Evolutionary conservation across 2,797 vertebrate genomes (phyloP).

Genomic region (Rhabdomys pumilio): DNA sequence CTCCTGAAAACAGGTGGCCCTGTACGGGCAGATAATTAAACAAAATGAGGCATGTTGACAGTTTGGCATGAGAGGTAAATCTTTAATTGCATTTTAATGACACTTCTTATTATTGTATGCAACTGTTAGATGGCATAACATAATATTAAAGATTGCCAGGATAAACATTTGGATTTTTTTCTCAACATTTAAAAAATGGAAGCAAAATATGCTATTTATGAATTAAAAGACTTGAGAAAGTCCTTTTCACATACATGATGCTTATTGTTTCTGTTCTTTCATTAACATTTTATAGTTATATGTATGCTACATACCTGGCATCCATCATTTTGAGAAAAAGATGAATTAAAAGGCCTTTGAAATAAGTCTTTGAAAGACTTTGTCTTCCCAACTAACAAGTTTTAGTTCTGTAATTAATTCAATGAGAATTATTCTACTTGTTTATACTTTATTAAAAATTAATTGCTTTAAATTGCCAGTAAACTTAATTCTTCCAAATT

Average conservation of each 20-base stretch:
- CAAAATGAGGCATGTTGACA: conserved; percentile 79
- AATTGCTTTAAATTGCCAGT: conserved; percentile 30
- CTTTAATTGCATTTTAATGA: conserved; percentile 84
- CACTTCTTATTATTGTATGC: conserved; percentile 71
- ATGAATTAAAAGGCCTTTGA: conserved; percentile 16
- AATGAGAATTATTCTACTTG: conserved; percentile 45
- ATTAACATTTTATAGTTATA: neutral
- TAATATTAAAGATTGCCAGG: conserved; percentile 21
- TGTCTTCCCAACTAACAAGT: conserved; percentile 34
- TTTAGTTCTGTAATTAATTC: conserved; percentile 41
- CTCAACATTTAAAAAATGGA: conserved; percentile 53
- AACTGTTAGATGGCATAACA: conserved; percentile 52
- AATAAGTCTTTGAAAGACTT: conserved; percentile 23
- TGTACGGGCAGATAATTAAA: conserved; percentile 77
- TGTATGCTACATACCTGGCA: neutral
- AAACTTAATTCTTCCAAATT: conserved; percentile 58
- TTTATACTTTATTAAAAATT: conserved; percentile 58
- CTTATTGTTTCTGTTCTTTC: conserved; percentile 20
- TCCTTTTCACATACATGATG: neutral
- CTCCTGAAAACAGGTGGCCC: conserved; percentile 76
- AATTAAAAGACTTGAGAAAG: neutral
- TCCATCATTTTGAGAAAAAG: conserved; percentile 37
- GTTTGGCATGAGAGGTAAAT: conserved; percentile 72
- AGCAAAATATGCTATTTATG: neutral
- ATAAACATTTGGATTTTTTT: conserved; percentile 48